A percentile compares a stretch with the other conserved stretches of the same genome.
phyloP scores from a whole-genome alignment of 1,140 invertebrate species.

The Drosophila aff. region DNA sequence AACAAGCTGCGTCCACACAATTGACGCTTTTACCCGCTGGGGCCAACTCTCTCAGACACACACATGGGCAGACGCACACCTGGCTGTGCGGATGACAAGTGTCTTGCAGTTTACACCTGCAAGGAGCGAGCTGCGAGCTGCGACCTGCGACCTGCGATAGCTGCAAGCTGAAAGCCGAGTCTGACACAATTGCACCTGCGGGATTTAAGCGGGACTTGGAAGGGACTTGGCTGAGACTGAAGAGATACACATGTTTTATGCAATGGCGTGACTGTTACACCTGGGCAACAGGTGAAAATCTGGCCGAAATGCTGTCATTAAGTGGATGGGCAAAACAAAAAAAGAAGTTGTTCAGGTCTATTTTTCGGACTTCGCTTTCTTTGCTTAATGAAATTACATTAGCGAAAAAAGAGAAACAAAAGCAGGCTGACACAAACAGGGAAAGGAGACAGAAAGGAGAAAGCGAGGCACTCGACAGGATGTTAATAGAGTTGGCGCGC shows the following conservation, averaged over 20 bases:
- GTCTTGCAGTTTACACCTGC: constrained; percentile 48
- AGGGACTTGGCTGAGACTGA: constrained; percentile 10
- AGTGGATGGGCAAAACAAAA: constrained; percentile 6
- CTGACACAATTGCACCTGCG: constrained; percentile 53
- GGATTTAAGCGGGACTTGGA: constrained; percentile 31
- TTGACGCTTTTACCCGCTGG: constrained; percentile 58
- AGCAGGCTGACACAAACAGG: constrained; percentile 15
- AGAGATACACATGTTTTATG: constrained; percentile 31
- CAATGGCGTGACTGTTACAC: constrained; percentile 3
- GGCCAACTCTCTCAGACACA: constrained; percentile 16
- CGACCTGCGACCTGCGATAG: not conserved
- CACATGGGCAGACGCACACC: not conserved
- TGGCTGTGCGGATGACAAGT: constrained; percentile 34
- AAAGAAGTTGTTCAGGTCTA: constrained; percentile 23
- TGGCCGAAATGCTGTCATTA: constrained; percentile 49
- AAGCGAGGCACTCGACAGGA: constrained; percentile 23
- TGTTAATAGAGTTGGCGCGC: constrained; percentile 63
- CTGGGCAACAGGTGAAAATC: constrained; percentile 30
- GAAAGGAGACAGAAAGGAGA: not conserved
- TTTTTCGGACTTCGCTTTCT: constrained; percentile 15
- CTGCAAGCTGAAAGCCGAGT: constrained; percentile 26
- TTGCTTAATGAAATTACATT: constrained; percentile 75
- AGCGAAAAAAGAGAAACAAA: constrained; percentile 41
- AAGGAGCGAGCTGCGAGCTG: constrained; percentile 7
- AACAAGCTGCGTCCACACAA: constrained; percentile 61